A percentile compares a stretch with the other conserved stretches of the same genome.
phyloP scores from a whole-genome alignment of 2,797 vertebrate species.

The Artibeus lituratus region DNA sequence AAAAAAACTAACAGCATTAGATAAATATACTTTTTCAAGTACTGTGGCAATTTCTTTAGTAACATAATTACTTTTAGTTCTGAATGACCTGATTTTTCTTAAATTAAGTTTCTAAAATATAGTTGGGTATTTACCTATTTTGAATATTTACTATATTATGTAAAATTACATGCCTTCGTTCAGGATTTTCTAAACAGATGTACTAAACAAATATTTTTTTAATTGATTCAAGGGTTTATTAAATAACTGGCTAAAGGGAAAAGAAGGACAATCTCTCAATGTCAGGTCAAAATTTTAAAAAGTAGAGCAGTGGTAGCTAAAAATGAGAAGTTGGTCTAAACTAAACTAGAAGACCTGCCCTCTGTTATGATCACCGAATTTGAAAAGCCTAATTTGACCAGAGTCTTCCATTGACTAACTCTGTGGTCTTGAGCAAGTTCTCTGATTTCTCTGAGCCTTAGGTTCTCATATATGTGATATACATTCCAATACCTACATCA shows the following conservation, averaged over 20 bases:
- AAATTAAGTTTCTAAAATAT: neutral
- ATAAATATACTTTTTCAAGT: neutral
- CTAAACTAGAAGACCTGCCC: neutral
- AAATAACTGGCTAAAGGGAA: neutral
- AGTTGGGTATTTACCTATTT: slow-evolving; percentile 11
- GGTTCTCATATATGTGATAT: neutral
- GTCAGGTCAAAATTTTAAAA: neutral
- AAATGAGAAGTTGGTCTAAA: neutral
- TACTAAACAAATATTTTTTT: neutral
- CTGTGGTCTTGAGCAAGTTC: neutral
- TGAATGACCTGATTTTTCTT: neutral
- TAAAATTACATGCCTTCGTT: slow-evolving; percentile 23
- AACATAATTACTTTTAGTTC: neutral
- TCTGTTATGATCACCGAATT: neutral
- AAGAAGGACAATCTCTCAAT: neutral
- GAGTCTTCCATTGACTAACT: neutral
- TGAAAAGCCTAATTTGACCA: neutral
- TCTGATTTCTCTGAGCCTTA: neutral
- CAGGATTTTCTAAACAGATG: neutral
- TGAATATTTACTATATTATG: neutral
- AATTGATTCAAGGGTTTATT: neutral
- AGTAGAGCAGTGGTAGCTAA: neutral
- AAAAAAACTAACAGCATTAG: neutral
- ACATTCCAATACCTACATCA: neutral
- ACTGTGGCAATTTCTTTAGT: neutral